Conservation (phyloP, 2,888 invertebrate species). For the Phalera bucephala region DNA sequence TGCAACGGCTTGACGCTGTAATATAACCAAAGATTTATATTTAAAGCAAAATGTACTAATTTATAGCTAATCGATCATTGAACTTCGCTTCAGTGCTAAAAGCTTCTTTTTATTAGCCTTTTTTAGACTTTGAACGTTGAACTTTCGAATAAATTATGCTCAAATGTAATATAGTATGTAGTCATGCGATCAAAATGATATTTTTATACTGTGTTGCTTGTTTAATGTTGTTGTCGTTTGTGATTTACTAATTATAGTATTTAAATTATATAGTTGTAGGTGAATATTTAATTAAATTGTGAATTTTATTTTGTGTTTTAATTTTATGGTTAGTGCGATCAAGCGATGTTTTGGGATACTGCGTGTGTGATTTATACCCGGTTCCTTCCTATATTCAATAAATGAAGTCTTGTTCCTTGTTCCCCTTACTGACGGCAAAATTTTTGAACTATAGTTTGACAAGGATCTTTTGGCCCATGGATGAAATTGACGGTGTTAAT, state of each 20-base stretch:
- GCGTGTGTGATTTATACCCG: too few species aligned
- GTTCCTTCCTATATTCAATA: too few species aligned
- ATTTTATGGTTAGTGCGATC: too few species aligned
- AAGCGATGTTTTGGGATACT: too few species aligned
- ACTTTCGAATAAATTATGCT: conserved; percentile 36
- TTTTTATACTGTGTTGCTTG: conserved; percentile 46
- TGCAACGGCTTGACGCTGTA: conserved; percentile 4
- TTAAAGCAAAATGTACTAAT: conserved; percentile 8
- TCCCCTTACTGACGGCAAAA: too few species aligned
- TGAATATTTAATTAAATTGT: conserved; percentile 34
- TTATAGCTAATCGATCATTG: too few species aligned
- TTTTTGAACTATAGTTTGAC: too few species aligned
- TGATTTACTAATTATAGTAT: conserved; percentile 40
- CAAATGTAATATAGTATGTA: conserved; percentile 25
- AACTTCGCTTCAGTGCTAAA: conserved; percentile 44
- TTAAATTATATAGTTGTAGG: conserved; percentile 39
- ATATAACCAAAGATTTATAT: conserved; percentile 16
- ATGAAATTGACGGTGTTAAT: too few species aligned
- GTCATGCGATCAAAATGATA: conserved; percentile 35
- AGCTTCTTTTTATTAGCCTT: conserved; percentile 52
- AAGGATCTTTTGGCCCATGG: too few species aligned
- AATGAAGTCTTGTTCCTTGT: too few species aligned
- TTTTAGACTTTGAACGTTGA: conserved; percentile 42
- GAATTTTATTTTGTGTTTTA: conserved; percentile 10
- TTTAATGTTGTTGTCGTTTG: conserved; percentile 27